These are phyloP conservation scores for Miniopterus natalensis DNA, from an alignment of 2,113 vertebrate genomes.

Conservation along the genomic window DNA sequence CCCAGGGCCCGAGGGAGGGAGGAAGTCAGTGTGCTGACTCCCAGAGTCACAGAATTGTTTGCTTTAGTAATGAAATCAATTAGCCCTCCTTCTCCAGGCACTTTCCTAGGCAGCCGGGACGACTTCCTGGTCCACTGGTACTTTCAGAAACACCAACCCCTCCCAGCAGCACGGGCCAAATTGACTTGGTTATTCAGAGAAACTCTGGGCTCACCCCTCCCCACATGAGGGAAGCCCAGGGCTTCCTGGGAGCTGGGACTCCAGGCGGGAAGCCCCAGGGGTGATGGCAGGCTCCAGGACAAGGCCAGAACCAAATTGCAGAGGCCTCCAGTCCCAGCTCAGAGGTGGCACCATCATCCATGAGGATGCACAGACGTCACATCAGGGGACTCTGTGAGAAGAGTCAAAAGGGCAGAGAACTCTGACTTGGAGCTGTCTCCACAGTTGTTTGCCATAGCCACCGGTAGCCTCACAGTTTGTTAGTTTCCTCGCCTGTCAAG, in stretches of 20 bases:
- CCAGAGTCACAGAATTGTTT: conserved; percentile 42
- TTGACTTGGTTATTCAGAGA: not conserved
- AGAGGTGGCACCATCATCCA: not conserved
- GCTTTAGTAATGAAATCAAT: conserved; percentile 38
- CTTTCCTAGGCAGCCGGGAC: not conserved
- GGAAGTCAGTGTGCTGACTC: not conserved
- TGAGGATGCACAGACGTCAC: not conserved
- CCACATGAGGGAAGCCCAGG: not conserved
- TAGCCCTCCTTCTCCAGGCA: not conserved
- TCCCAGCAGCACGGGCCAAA: not conserved
- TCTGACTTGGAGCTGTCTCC: not conserved
- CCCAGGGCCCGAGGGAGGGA: not conserved
- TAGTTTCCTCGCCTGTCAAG: not conserved
- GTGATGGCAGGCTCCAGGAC: not conserved
- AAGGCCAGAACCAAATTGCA: not conserved
- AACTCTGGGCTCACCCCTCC: not conserved
- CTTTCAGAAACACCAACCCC: not conserved
- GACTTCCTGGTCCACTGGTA: not conserved
- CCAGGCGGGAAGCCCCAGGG: not conserved
- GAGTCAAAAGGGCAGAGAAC: not conserved
- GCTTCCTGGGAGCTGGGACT: not conserved
- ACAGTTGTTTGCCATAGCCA: not conserved
- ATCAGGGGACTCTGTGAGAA: not conserved
- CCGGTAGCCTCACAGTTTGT: not conserved
- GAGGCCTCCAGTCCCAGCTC: not conserved